Conservation (phyloP, 2,113 vertebrate species). For the Orcinus orca region DNA sequence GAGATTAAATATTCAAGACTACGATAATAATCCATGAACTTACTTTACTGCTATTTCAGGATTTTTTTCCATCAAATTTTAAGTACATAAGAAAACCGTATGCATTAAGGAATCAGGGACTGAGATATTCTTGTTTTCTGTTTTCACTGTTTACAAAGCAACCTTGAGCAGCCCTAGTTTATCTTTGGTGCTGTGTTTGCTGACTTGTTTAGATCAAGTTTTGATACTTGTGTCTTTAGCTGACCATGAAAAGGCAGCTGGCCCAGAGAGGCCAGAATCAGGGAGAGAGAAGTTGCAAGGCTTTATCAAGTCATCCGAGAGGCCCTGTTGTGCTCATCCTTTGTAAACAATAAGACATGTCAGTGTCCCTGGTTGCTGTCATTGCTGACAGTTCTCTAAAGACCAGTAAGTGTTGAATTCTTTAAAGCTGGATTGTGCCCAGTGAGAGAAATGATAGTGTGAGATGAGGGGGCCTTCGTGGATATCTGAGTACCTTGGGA, state of each 20-base stretch:
- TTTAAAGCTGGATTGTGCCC: constrained; percentile 78
- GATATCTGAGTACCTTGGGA: constrained; percentile 90
- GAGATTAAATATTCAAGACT: constrained; percentile 70
- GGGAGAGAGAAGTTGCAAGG: constrained; percentile 73
- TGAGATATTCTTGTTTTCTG: constrained; percentile 63
- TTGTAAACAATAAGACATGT: constrained; percentile 86
- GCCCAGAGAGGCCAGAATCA: constrained; percentile 76
- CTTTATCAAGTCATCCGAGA: constrained; percentile 83
- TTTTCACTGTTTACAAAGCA: constrained; percentile 56
- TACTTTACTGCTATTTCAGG: constrained; percentile 40
- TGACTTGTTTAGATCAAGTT: constrained; percentile 83
- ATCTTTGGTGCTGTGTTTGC: constrained; percentile 81
- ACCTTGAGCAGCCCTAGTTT: constrained; percentile 70
- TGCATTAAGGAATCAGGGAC: constrained; percentile 48
- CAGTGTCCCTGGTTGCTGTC: constrained; percentile 84
- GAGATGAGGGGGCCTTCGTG: constrained; percentile 77
- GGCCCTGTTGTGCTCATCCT: constrained; percentile 83
- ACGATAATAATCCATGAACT: constrained; percentile 64
- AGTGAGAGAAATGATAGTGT: constrained; percentile 79
- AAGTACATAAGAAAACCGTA: constrained; percentile 68
- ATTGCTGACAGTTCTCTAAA: constrained; percentile 84
- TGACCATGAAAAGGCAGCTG: constrained; percentile 79
- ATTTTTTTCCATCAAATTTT: constrained; percentile 64
- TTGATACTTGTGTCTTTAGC: constrained; percentile 81
- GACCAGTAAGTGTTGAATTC: constrained; percentile 83